Conservation (phyloP, 2,113 vertebrate genomes). For the Eidolon helvum region DNA sequence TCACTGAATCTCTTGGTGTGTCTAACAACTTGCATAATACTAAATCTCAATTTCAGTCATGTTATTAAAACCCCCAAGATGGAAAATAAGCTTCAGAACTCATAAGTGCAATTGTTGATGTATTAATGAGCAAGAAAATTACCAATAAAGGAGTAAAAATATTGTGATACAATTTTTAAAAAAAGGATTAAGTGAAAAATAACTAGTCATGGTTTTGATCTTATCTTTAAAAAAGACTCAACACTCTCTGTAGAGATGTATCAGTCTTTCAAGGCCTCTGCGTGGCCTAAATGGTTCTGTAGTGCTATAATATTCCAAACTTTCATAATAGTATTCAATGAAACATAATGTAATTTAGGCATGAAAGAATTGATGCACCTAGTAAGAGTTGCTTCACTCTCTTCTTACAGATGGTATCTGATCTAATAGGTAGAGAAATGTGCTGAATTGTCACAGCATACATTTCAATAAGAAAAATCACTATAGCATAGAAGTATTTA, state of each 20-base stretch:
- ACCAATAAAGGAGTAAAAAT: not conserved
- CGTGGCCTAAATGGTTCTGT: not conserved
- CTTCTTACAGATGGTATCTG: conserved; percentile 41
- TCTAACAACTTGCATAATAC: not conserved
- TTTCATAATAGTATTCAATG: conserved; percentile 14
- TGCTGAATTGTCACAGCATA: conserved; percentile 53
- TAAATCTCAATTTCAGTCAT: not conserved
- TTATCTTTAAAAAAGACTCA: conserved; percentile 18
- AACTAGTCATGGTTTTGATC: not conserved
- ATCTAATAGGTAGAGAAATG: conserved; percentile 51
- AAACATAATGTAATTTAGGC: conserved; percentile 32
- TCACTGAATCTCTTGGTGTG: not conserved
- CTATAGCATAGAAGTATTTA: conserved; percentile 62
- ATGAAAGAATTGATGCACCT: not conserved
- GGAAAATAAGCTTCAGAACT: not conserved
- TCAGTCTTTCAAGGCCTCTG: not conserved
- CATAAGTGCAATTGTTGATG: not conserved
- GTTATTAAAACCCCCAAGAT: not conserved
- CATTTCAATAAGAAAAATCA: conserved; percentile 61
- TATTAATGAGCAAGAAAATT: conserved; percentile 35
- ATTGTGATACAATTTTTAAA: not conserved
- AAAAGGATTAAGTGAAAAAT: conserved; percentile 16
- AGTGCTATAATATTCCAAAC: conserved; percentile 19
- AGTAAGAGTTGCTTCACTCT: conserved; percentile 4
- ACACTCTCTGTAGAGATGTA: not conserved